Percentiles rank a stretch among this genome's conserved stretches.
phyloP scores from a whole-genome alignment of 2,113 vertebrate species.

The Ovis canadensis region DNA sequence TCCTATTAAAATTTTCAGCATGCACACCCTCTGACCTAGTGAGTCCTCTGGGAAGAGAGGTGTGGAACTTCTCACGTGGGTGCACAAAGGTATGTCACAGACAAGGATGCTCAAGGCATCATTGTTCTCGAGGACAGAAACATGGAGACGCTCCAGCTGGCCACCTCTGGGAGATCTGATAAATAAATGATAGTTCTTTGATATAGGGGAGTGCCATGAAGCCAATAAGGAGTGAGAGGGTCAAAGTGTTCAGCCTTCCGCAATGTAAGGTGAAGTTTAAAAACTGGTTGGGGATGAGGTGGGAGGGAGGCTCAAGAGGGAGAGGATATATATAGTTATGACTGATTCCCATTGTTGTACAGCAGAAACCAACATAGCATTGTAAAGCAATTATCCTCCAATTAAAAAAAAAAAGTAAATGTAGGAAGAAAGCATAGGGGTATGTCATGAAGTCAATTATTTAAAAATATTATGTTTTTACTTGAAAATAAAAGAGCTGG shows the following conservation, averaged over 20 bases:
- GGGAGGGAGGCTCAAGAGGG: neutral
- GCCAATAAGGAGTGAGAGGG: neutral
- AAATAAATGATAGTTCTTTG: slow-evolving; percentile 20
- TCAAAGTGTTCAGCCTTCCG: neutral
- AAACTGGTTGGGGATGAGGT: neutral
- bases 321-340: neutral
- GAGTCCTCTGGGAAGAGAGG: neutral
- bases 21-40: neutral
- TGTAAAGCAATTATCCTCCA: neutral
- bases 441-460: neutral
- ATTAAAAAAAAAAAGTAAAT: neutral
- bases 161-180: neutral
- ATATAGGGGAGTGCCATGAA: neutral
- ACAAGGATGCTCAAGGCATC: neutral
- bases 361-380: neutral
- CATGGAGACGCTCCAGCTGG: neutral
- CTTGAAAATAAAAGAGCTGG: neutral
- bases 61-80: neutral
- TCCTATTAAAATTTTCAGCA: neutral
- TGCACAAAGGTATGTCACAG: neutral
- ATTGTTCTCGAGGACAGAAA: neutral
- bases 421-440: neutral
- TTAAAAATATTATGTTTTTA: neutral
- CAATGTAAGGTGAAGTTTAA: neutral
- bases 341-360: neutral